A percentile compares a stretch with the other conserved stretches of the same genome.
Conservation (phyloP, 2,113 vertebrate species). For the Vimba vimba region DNA sequence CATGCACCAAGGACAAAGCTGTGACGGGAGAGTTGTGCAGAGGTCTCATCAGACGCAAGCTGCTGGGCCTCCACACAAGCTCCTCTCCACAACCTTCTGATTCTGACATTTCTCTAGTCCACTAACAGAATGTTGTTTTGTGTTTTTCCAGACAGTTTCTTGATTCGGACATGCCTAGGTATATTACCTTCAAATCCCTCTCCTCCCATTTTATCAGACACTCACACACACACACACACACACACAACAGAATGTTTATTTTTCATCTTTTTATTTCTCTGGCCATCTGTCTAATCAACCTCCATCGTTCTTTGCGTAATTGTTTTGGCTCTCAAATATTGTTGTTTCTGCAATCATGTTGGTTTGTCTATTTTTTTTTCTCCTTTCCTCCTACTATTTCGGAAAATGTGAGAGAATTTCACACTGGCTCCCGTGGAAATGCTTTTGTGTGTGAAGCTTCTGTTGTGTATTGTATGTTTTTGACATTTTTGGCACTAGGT, state of each 20-base stretch:
- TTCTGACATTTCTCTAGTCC: conserved; percentile 71
- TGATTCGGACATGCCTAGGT: conserved; percentile 99
- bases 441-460: conserved; percentile 45
- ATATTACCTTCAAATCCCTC: conserved; percentile 79
- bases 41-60: conserved; percentile 20
- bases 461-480: conserved; percentile 53
- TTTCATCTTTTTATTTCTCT: conserved; percentile 23
- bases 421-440: conserved; percentile 59
- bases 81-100: conserved; percentile 52
- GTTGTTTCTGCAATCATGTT: conserved; percentile 13
- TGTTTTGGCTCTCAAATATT: conserved; percentile 8
- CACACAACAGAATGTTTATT: conserved; percentile 51
- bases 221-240: conserved; percentile 40
- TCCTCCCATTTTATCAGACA: conserved; percentile 57
- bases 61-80: conserved; percentile 54
- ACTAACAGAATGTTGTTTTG: conserved; percentile 96
- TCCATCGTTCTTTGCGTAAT: conserved; percentile 41
- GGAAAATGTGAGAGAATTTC: conserved; percentile 41
- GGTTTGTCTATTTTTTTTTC: conserved; percentile 56
- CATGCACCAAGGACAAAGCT: conserved; percentile 5
- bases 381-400: conserved; percentile 46
- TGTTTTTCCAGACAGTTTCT: conserved; percentile 99
- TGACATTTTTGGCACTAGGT: conserved; percentile 62
- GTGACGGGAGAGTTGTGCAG: conserved; percentile 45
- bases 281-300: conserved; percentile 53